Conservation (phyloP, 2,888 invertebrate species). For the Lepeophtheirus nordmannii region DNA sequence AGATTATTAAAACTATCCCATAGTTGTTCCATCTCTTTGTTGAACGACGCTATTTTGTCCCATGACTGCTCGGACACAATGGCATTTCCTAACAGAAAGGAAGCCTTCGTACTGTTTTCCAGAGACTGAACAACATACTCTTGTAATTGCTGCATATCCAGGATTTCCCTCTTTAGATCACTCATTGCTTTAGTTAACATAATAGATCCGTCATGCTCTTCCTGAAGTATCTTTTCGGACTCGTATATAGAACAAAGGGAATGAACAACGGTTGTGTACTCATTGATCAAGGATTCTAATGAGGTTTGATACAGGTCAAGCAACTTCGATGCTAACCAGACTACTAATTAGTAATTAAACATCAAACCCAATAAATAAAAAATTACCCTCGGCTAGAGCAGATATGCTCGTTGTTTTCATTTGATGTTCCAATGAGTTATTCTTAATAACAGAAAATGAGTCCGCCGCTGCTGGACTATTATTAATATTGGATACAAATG, state of each 20-base stretch:
- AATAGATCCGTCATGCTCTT: background rate
- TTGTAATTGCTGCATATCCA: background rate
- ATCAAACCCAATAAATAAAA: background rate
- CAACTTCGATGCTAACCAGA: background rate
- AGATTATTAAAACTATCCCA: background rate
- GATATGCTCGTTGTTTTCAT: background rate
- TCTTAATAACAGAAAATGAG: background rate
- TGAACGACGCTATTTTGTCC: background rate
- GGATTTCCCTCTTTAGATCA: background rate
- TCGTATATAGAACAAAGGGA: background rate
- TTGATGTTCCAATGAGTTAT: background rate
- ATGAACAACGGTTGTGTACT: background rate
- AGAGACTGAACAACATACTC: background rate
- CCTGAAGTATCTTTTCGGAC: background rate
- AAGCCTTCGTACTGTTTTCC: background rate
- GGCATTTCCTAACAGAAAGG: background rate
- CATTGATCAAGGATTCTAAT: background rate
- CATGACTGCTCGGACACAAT: background rate
- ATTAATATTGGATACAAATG: background rate
- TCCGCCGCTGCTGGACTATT: background rate
- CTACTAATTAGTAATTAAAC: background rate
- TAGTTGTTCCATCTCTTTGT: background rate
- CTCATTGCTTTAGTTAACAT: background rate
- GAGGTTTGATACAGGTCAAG: background rate
- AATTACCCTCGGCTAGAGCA: background rate